Evolutionary conservation across 2,113 vertebrate species (phyloP).

Genomic region (Rattus norvegicus): GRCr8 NC_086031.1:98182001-98182500

Average conservation of each 20-base stretch:
- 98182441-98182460: conserved; percentile 59
- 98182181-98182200: conserved; percentile 94
- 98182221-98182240: conserved; percentile 52
- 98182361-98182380: conserved; percentile 78
- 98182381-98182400: conserved; percentile 81
- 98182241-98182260: conserved; percentile 14
- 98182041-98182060: conserved; percentile 99
- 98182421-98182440: conserved; percentile 70
- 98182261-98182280: conserved; percentile 69
- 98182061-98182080: conserved; percentile 98
- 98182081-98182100: conserved; percentile 99
- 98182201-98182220: conserved; percentile 81
- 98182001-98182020: conserved; percentile 98
- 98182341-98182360: conserved; percentile 44
- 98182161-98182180: conserved; percentile 98
- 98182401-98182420: conserved; percentile 79
- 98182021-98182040: conserved; percentile 99
- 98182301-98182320: not conserved
- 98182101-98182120: conserved; percentile 99
- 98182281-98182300: conserved; percentile 32
- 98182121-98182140: conserved; percentile 98
- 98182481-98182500: conserved; percentile 54
- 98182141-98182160: conserved; percentile 97
- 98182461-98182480: conserved; percentile 70
- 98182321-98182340: not conserved